Percentiles rank a stretch among this genome's conserved stretches.
These are phyloP conservation scores for Anastrepha ludens DNA, from an alignment of 1,140 invertebrate genomes.

Conservation along the genomic window DNA sequence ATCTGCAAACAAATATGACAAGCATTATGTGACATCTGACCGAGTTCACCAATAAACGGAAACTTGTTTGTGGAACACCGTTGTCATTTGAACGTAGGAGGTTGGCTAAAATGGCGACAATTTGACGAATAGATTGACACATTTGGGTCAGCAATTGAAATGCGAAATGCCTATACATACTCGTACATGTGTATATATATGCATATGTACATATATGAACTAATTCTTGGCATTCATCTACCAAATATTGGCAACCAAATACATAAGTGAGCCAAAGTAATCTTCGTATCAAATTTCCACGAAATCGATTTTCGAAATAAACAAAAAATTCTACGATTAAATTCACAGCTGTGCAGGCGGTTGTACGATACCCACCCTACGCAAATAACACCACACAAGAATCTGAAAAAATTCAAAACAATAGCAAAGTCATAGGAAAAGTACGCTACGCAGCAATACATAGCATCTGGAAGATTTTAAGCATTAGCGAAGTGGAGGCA, in stretches of 20 bases:
- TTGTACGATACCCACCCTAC: too few species aligned
- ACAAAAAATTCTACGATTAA: not conserved
- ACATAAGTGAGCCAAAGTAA: too few species aligned
- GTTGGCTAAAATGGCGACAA: not conserved
- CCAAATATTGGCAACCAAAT: too few species aligned
- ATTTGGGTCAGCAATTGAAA: constrained; percentile 21
- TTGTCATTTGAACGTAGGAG: constrained; percentile 28
- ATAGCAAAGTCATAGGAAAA: too few species aligned
- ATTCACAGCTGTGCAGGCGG: too few species aligned
- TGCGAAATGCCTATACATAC: not conserved
- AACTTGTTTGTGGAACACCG: constrained; percentile 22
- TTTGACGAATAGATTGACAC: constrained; percentile 24
- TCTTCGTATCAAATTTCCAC: not conserved
- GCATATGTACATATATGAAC: not conserved
- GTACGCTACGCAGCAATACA: too few species aligned
- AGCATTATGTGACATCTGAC: constrained; percentile 3
- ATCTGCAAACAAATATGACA: not conserved
- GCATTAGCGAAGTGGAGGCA: too few species aligned
- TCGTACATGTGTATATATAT: not conserved
- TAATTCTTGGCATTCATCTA: too few species aligned
- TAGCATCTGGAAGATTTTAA: too few species aligned
- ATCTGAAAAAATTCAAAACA: too few species aligned
- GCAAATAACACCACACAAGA: too few species aligned
- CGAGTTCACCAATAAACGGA: not conserved
- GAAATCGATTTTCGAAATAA: not conserved